Evolutionary conservation across 2,113 vertebrate genomes (phyloP).

Genomic region (Alectura lathami): DNA sequence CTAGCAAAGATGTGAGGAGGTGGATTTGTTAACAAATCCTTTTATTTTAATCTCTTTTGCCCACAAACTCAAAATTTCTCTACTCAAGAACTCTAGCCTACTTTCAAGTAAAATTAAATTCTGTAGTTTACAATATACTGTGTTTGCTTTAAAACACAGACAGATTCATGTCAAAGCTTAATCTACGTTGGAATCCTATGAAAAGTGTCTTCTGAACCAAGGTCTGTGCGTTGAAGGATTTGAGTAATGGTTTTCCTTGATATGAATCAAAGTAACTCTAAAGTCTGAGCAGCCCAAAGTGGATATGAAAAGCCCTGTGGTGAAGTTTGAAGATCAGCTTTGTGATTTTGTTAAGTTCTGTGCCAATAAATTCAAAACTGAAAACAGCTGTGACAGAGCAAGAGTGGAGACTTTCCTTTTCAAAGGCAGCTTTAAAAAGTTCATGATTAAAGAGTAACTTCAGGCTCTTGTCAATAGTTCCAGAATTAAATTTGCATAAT

Average conservation of each 20-base stretch:
- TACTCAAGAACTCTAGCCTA: not conserved
- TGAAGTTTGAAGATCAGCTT: not conserved
- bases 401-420: not conserved
- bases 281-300: not conserved
- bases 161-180: not conserved
- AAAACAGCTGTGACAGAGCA: not conserved
- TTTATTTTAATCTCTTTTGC: not conserved
- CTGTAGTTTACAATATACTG: not conserved
- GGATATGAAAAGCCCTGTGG: not conserved
- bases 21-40: not conserved
- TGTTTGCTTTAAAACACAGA: not conserved
- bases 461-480: constrained; percentile 25
- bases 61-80: not conserved
- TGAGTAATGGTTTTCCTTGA: not conserved
- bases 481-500: constrained; percentile 43
- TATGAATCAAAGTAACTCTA: not conserved
- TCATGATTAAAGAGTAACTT: constrained; percentile 37
- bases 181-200: not conserved
- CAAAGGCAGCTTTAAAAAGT: constrained; percentile 14
- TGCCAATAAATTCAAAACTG: not conserved
- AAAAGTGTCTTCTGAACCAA: not conserved
- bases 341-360: constrained; percentile 11
- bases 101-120: not conserved
- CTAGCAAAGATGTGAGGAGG: not conserved
- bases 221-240: not conserved